Base-by-base conservation (phyloP, 2,797 vertebrate species). In the Melopsittacus undulatus region DNA sequence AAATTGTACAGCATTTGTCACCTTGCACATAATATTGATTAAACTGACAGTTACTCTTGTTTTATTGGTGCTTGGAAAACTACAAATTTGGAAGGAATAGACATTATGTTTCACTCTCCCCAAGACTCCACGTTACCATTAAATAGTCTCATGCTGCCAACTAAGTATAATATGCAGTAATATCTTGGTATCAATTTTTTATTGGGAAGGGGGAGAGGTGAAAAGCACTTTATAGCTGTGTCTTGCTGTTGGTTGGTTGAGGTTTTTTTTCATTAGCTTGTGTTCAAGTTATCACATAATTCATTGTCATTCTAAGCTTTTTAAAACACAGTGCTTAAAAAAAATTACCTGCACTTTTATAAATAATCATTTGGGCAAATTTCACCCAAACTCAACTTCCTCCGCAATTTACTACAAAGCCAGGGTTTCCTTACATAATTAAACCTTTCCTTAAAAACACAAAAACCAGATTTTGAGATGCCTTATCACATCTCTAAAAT, bases 1-100 rank as follows among this genome's bases (percentile, higher is more conserved):
- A 88, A 94, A 95, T 72, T 89, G 64, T 51, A 88, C 91, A 92
- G 75, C 42, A 87, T 92, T 92, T 96, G 49, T 87, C 81, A 92
- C 75, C 22, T 61, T 87, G 72, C 48, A 79, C 30, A 90, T 78
- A 92, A 73, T 82, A 94, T 76, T 83, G 88, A 95, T 94, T 96
- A 84, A 94, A 76, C 70, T 91, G 86, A 92, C 88, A 95, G 67
- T 88, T 91, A 88, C n/a, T 70, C 73, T 81, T 88, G 54, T 72
- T 96, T 95, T 95, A 94, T 62, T 88, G 51, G 57, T 93, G 46
- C 82, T 90, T 94, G 91, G 68, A 43, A 93, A 95, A 91, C 80
- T 81, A 85, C 11, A 45, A 9, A 83, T 83, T 93, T 77, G 70
- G 52, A 96, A 91, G n/a, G n/a, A 91, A 95, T 12, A 90, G 27